These are phyloP conservation scores for Azemiops feae DNA, from an alignment of 2,113 vertebrate genomes.

Conservation along the genomic window DNA sequence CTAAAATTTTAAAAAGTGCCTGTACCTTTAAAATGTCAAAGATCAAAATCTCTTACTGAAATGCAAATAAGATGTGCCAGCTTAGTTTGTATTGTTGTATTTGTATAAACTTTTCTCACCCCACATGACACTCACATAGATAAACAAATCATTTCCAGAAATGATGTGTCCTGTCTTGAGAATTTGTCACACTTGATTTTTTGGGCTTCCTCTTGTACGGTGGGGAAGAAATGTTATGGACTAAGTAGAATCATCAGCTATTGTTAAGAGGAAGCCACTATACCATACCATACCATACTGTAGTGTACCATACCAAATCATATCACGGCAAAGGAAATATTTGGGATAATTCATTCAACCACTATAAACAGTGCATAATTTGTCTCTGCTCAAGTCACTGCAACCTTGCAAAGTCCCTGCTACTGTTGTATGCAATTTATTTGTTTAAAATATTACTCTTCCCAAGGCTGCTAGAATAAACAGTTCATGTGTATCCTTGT, in stretches of 20 bases:
- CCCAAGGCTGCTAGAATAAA: background rate
- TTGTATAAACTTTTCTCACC: background rate
- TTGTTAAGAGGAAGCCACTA: background rate
- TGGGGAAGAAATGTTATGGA: background rate
- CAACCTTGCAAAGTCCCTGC: background rate
- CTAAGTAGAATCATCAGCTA: background rate
- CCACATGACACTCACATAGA: background rate
- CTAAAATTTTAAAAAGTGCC: background rate
- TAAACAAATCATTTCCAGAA: background rate
- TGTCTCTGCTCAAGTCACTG: background rate
- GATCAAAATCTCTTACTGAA: background rate
- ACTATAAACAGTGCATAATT: background rate
- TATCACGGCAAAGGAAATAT: background rate
- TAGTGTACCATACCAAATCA: background rate
- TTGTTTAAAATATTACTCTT: constrained; percentile 13
- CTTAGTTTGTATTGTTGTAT: background rate
- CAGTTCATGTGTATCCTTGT: background rate
- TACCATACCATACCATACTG: background rate
- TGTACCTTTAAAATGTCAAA: background rate
- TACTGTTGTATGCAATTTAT: background rate
- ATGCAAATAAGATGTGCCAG: background rate
- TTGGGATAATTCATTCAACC: background rate
- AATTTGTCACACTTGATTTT: background rate
- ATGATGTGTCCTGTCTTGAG: background rate
- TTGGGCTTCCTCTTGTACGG: background rate